Base-by-base conservation (phyloP, 2,113 vertebrate species). In the Pogonocichla stellata region DNA sequence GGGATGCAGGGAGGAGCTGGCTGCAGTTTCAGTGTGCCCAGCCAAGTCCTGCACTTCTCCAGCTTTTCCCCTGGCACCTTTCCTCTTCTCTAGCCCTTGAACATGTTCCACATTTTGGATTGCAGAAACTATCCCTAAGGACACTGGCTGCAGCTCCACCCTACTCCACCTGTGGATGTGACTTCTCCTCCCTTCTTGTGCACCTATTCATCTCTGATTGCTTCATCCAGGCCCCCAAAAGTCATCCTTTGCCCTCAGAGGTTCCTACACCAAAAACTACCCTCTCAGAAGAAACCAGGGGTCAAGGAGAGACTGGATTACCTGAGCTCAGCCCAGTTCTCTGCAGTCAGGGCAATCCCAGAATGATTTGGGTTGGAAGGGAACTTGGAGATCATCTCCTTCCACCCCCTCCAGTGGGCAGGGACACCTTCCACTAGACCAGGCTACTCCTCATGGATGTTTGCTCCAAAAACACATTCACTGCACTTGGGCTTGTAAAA, bases 271-370 rank as follows among this genome's bases (percentile, higher is more conserved):
- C 34, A 58, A 50, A 53, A 88, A 10, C 4, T 13, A 3, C 23
- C 19, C 12, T 34, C 20, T 16, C 20, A 62, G 66, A 73, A 70
- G 50, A 34, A 72, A 28, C 19, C 48, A 80, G 33, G 9, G 4
- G 1, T 8, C 40, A 31, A 45, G 33, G 53, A 36, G 22, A 58
- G 16, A 12, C 29, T 42, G 62, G 40, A n/a, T 12, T 26, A 12
- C 19, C 5, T 25, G 47, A 75, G 48, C 24, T 24, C 29, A 64
- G 10, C 12, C 33, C 53, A 50, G 33, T 14, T 62, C 33, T 38
- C 42, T 1, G 2, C 13, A 47, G 14, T 33, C 40, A 22, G 2
- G 11, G n/a, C 16, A 64, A 8, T 33, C 8, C 33, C 1, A 6
- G 29, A 69, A n/a, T 33, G 26, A 29, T 18, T 54, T 69, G 61